These are phyloP conservation scores for Diplodus puntazzo DNA, from an alignment of 2,797 vertebrate genomes.

Conservation along the genomic window DNA sequence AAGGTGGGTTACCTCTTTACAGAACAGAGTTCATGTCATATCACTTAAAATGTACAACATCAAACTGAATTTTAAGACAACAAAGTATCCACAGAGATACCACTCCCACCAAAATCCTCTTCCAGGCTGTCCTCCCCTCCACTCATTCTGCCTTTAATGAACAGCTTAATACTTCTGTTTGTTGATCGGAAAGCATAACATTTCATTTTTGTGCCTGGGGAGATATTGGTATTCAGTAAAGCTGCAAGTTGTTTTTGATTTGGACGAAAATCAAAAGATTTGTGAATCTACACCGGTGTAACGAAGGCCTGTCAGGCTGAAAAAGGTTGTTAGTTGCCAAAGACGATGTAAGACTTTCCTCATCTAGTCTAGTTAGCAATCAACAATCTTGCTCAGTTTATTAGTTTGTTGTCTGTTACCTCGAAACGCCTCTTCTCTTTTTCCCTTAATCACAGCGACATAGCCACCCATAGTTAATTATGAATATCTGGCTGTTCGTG, in stretches of 20 bases:
- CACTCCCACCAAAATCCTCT: not conserved
- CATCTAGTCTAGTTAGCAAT: not conserved
- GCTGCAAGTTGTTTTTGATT: not conserved
- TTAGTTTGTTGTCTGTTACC: conserved; percentile 24
- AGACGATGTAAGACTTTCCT: not conserved
- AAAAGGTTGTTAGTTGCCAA: not conserved
- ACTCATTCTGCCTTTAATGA: not conserved
- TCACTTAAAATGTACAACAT: not conserved
- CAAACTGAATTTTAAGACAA: not conserved
- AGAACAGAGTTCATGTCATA: not conserved
- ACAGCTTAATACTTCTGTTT: conserved; percentile 3
- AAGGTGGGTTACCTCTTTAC: not conserved
- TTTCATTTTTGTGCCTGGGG: not conserved
- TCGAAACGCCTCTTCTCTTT: conserved; percentile 37
- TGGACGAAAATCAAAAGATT: not conserved
- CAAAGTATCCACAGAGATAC: not conserved
- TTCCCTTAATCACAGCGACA: conserved; percentile 57
- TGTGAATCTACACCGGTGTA: not conserved
- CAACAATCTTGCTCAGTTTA: not conserved
- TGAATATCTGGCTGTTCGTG: conserved; percentile 63
- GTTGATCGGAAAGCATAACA: not conserved
- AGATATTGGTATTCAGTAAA: conserved; percentile 1
- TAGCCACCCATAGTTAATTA: conserved; percentile 64
- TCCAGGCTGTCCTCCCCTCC: not conserved
- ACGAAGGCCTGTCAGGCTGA: not conserved